Conservation (phyloP, 2,113 vertebrate genomes). For the Corythaixoides concolor region DNA sequence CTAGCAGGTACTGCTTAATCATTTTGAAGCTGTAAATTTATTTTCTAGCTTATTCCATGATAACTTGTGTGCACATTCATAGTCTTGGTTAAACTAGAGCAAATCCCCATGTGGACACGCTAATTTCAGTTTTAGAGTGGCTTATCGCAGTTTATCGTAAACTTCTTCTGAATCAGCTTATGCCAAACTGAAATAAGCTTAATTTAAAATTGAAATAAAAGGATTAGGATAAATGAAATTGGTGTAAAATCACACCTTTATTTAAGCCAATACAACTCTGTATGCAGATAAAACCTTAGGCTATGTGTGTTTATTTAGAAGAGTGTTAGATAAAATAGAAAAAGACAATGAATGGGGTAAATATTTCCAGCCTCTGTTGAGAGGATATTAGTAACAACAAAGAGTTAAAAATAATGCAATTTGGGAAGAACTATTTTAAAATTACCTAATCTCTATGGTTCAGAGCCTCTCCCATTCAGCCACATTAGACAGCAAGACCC, state of each 20-base stretch:
- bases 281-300: neutral
- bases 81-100: neutral
- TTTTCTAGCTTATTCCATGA: neutral
- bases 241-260: constrained; percentile 55
- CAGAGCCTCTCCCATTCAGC: constrained; percentile 42
- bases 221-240: constrained; percentile 43
- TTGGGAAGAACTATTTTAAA: constrained; percentile 44
- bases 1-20: neutral
- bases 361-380: neutral
- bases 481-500: constrained; percentile 51
- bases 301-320: constrained; percentile 4
- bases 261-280: neutral
- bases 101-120: constrained; percentile 4
- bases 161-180: constrained; percentile 51
- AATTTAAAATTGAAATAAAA: constrained; percentile 55
- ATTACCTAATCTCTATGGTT: constrained; percentile 44
- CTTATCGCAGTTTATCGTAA: constrained; percentile 54
- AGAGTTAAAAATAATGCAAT: constrained; percentile 50
- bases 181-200: neutral
- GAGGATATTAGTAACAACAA: constrained; percentile 6
- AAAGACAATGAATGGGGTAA: neutral
- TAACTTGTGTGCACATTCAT: neutral
- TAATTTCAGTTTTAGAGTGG: constrained; percentile 52
- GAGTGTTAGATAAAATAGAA: neutral
- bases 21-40: neutral